Evolutionary conservation across 2,113 vertebrate genomes (phyloP), one percentile per base, ranked within the genome.

Genomic region (Fukomys damarensis): DNA sequence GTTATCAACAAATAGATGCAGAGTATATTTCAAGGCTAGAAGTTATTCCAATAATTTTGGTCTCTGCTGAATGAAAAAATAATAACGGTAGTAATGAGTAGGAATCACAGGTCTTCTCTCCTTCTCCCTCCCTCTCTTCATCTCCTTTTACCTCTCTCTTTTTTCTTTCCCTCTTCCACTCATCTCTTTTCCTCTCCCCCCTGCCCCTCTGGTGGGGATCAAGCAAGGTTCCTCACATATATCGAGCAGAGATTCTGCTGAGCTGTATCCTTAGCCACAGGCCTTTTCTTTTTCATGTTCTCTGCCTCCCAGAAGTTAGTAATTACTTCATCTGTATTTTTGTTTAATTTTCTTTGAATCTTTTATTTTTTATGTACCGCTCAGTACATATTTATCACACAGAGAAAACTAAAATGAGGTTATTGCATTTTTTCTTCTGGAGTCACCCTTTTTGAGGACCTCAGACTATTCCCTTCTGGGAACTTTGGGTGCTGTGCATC

Each of bases 261-360:
- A 85, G 32, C 66, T 76, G 2, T 12, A 22, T 46, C 19, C 68
- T 20, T 81, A 76, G 43, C 16, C 46, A 79, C 38, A 59, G 52
- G 22, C 46, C n/a, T 72, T 22, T 52, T 58, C 49, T 30, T 43
- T 4, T 61, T 87, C 10, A 7, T 54, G 49, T 90, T 79, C 66
- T 54, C 61, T 41, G 28, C 80, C 13, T 63, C 5, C 66, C 35
- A 46, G 22, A 88, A 76, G 46, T 93, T 89, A 74, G 65, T 65
- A 13, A 41, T 81, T 30, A 61, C 35, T 81, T 93, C 58, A 52
- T 82, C 89, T 86, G 7, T 94, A 16, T 81, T 83, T 95, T 66
- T 3, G 59, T 82, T 81, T 61, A 38, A 63, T 90, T 86, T 92
- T 93, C n/a, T 89, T 89, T 89, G 49, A 93, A 68, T 6, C 4